Evolutionary conservation across 2,888 invertebrate species (phyloP).

Genomic region (Aporophyla nigra): DNA sequence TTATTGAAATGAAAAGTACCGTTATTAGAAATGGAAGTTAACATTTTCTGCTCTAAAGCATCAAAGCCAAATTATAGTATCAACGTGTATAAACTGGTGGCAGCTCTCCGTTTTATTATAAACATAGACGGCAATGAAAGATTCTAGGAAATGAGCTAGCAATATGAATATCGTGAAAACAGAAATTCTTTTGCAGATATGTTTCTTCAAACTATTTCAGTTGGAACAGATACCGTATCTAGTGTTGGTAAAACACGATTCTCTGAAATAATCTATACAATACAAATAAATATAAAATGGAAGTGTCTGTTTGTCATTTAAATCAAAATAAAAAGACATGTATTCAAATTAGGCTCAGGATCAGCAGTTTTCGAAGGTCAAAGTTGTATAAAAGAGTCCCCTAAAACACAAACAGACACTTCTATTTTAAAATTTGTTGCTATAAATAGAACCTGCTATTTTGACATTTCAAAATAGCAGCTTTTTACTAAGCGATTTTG

Average conservation of each 20-base stretch:
- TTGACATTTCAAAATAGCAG: no score
- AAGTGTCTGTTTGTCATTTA: no score
- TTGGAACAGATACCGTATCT: background rate
- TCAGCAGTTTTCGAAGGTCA: no score
- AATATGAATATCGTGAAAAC: slow-evolving; percentile 1
- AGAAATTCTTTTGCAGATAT: background rate
- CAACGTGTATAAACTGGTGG: background rate
- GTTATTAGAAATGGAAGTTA: slow-evolving; percentile 3
- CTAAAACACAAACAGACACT: no score
- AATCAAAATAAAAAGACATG: no score
- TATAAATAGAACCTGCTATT: no score
- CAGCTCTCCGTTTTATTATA: slow-evolving; percentile 24
- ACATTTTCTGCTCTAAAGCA: slow-evolving; percentile 13
- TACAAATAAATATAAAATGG: no score
- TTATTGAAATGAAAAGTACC: background rate
- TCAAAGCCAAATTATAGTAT: slow-evolving; percentile 11
- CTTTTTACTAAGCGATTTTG: no score
- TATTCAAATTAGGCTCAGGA: no score
- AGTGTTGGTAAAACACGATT: background rate
- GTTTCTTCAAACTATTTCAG: slow-evolving; percentile 3
- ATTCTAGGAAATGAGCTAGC: slow-evolving; percentile 20
- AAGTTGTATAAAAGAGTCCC: no score
- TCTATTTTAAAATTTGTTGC: no score
- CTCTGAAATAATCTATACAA: no score
- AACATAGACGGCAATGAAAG: slow-evolving; percentile 22